These are phyloP conservation scores for Cebus imitator DNA, from an alignment of 2,113 vertebrate species.

Conservation along the genomic window DNA sequence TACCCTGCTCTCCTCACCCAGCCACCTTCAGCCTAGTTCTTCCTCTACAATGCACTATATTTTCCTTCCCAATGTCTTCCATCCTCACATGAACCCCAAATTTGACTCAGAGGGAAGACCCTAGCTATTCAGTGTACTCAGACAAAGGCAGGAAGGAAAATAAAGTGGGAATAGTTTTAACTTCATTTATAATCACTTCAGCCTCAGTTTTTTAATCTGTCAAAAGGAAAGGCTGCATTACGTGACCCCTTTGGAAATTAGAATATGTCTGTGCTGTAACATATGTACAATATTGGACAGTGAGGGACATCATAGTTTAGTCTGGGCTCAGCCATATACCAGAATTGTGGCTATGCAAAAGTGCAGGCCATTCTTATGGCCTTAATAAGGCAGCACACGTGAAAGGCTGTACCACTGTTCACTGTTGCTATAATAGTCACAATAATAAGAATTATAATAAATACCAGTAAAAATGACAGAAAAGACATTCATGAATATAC, in stretches of 20 bases:
- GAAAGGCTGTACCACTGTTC: background rate
- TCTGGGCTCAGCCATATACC: background rate
- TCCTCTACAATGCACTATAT: background rate
- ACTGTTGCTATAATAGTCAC: background rate
- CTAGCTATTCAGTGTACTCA: background rate
- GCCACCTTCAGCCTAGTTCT: background rate
- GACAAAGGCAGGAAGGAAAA: background rate
- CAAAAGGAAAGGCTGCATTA: background rate
- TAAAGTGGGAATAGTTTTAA: background rate
- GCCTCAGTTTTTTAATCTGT: background rate
- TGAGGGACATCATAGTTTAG: background rate
- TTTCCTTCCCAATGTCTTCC: background rate
- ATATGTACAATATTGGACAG: background rate
- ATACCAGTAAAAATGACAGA: background rate
- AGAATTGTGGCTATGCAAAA: background rate
- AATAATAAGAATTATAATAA: background rate
- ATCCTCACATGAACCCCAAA: background rate
- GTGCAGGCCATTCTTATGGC: background rate
- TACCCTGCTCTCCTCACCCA: background rate
- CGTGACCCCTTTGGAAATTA: background rate
- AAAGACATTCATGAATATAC: background rate
- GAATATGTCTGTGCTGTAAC: background rate
- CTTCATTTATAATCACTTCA: background rate
- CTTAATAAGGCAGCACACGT: background rate
- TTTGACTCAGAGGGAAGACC: background rate